Conservation (phyloP, 1,140 invertebrate species). For the Aphis gossypii region DNA sequence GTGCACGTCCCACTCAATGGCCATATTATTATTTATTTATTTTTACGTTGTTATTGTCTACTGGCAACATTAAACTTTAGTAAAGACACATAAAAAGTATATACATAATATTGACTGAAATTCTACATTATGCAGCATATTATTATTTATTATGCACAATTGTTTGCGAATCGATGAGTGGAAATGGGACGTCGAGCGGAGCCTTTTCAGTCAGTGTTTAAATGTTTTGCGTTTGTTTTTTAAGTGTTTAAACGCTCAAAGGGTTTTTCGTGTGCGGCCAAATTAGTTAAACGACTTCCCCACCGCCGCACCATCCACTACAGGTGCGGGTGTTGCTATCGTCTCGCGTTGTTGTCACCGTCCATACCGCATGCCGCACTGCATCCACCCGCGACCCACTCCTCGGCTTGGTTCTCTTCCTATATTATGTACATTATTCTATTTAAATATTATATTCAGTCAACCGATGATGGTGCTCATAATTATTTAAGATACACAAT, state of each 20-base stretch:
- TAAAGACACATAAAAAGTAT: neutral
- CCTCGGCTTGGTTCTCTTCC: neutral
- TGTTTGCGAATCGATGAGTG: neutral
- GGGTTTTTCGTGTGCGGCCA: neutral
- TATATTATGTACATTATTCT: no score
- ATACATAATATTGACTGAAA: neutral
- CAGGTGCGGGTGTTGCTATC: neutral
- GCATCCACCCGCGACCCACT: neutral
- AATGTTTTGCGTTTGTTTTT: conserved; percentile 4
- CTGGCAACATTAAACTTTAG: neutral
- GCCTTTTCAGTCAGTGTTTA: neutral
- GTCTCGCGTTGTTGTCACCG: conserved; percentile 16
- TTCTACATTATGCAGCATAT: neutral
- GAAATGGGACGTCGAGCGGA: neutral
- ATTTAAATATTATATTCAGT: neutral
- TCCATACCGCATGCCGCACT: neutral
- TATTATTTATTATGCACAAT: neutral
- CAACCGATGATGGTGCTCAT: neutral
- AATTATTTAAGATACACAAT: neutral
- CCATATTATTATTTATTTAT: neutral
- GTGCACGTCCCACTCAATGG: neutral
- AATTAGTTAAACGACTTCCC: conserved; percentile 37
- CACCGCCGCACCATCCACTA: neutral
- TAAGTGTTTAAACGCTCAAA: conserved; percentile 33
- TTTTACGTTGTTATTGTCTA: neutral